Evolutionary conservation across 2,113 vertebrate species (phyloP), one percentile per base, ranked within the genome.

Genomic region (Sebastes fasciatus): DNA sequence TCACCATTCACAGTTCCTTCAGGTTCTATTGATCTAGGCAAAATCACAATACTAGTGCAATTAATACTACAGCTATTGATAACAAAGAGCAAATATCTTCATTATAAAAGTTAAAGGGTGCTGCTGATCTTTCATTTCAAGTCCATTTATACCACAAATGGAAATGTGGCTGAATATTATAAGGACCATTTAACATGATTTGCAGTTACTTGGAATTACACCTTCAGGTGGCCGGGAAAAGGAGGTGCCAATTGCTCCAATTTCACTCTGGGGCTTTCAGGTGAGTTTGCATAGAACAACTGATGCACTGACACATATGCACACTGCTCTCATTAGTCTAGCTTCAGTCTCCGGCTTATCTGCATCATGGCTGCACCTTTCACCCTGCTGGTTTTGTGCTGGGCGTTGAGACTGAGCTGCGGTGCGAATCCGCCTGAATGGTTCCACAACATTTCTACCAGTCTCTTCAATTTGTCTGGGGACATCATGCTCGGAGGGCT

Each of bases 401-500:
- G 71, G 40, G 13, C 42, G 6, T 57, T 92, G 2, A 73, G 42
- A n/a, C 69, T 72, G 45, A 64, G 84, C 63, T 64, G 21, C 51
- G 49, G 68, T 8, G 21, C 4, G 5, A 76, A 23, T 75, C 63
- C 86, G 19, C 89, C 93, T n/a, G 17, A 5, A 4, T 93, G 85
- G 94, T 95, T 83, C 80, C 8, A 57, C 1, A 91, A 74, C 74
- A 92, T 77, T 65, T 84, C 55, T 76, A 96, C 92, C 65, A 81
- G 17, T 16, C 95, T 97, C 82, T 96, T 98, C 71, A 87, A 19
- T 2, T 85, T 91, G 12, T 58, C 91, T 0, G 98, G 98, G 0
- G 96, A 98, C 81, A 95, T 96, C 0, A n/a, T 96, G 61, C 84
- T 99, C 0, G 98, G 98, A 0, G 98, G 97, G 0, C 92, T 98